phyloP scores from a whole-genome alignment of 2,797 vertebrate genomes.

The Buceros bicornis region DNA sequence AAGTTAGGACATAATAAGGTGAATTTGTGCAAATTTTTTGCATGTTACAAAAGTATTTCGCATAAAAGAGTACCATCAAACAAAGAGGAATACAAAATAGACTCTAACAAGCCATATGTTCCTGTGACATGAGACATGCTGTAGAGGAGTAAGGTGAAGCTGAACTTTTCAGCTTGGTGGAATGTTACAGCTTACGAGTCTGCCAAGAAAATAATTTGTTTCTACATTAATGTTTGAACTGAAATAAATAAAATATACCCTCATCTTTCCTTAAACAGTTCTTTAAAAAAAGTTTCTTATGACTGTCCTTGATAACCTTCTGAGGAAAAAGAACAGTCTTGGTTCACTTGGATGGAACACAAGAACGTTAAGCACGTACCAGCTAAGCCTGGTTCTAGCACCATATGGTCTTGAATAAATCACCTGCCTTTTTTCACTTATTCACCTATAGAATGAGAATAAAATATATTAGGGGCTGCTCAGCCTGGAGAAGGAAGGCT shows the following conservation, averaged over 20 bases:
- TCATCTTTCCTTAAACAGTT: conserved; percentile 51
- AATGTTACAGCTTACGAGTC: conserved; percentile 64
- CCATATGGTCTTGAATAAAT: not conserved
- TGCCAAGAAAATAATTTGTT: conserved; percentile 65
- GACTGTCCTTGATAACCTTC: conserved; percentile 24
- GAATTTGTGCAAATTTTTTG: conserved; percentile 2
- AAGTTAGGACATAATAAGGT: conserved; percentile 27
- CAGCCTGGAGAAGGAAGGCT: too few relatives aligned
- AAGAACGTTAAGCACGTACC: not conserved
- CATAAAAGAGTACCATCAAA: not conserved
- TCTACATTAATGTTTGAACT: conserved; percentile 68
- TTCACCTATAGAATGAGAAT: not conserved
- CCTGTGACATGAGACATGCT: conserved; percentile 25
- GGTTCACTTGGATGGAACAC: not conserved
- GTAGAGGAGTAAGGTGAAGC: conserved; percentile 36
- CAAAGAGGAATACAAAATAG: not conserved
- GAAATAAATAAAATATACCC: conserved; percentile 61
- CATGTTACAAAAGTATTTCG: conserved; percentile 39
- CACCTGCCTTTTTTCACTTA: not conserved
- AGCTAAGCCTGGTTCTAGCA: not conserved
- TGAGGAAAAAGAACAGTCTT: not conserved
- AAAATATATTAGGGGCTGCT: not conserved
- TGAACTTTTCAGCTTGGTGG: conserved; percentile 54
- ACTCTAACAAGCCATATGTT: conserved; percentile 10
- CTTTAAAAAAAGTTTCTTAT: conserved; percentile 48